Evolutionary conservation across 2,888 invertebrate genomes (phyloP).

Genomic region (Endotricha flammealis): DNA sequence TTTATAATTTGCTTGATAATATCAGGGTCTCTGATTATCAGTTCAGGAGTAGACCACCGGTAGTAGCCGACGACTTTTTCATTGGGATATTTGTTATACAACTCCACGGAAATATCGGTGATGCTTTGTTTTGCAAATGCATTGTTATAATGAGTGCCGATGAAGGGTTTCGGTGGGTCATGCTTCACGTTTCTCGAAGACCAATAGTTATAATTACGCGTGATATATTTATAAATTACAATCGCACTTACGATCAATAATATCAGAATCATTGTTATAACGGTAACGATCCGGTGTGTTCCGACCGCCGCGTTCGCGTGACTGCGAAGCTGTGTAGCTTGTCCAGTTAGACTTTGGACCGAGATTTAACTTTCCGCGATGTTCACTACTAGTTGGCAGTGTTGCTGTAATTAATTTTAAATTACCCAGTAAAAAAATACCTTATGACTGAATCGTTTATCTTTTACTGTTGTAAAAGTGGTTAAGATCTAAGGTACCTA

Average conservation of each 20-base stretch:
- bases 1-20: slow-evolving; percentile 40
- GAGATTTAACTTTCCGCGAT: too few species aligned
- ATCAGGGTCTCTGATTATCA: slow-evolving; percentile 49
- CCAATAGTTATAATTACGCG: slow-evolving; percentile 49
- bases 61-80: slow-evolving; percentile 56
- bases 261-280: slow-evolving; percentile 24
- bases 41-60: slow-evolving; percentile 42
- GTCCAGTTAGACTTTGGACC: too few species aligned
- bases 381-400: too few species aligned
- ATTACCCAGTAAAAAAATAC: too few species aligned
- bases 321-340: too few species aligned
- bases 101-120: slow-evolving; percentile 29
- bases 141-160: slow-evolving; percentile 44
- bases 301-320: background rate
- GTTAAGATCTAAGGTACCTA: too few species aligned
- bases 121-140: slow-evolving; percentile 36
- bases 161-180: slow-evolving; percentile 40
- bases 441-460: too few species aligned
- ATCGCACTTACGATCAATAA: slow-evolving; percentile 22
- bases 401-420: too few species aligned
- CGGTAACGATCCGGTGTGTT: background rate
- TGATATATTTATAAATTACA: slow-evolving; percentile 37
- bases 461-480: too few species aligned
- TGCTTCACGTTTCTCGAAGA: slow-evolving; percentile 45
- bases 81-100: slow-evolving; percentile 45